phyloP scores from a whole-genome alignment of 2,113 vertebrate genomes.

The Nibea coibor region DNA sequence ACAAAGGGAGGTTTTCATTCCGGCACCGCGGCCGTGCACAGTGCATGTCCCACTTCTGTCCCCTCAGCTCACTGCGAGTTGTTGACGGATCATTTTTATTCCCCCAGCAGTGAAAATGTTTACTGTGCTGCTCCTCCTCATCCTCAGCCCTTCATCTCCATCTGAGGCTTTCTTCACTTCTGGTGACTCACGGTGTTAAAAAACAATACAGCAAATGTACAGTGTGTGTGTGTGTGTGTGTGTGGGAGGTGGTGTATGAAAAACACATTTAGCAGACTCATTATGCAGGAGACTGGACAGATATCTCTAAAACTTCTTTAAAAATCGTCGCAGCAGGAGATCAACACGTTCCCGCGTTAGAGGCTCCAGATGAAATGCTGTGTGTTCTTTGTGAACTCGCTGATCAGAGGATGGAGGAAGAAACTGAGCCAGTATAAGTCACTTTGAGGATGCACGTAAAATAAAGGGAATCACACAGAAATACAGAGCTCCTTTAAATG shows the following conservation, averaged over 20 bases:
- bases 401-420: background rate
- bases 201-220: slow-evolving; percentile 5
- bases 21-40: slow-evolving; percentile 60
- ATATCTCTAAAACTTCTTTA: background rate
- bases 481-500: background rate
- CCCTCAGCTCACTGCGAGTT: slow-evolving; percentile 68
- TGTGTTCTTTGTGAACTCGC: background rate
- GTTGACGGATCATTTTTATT: slow-evolving; percentile 59
- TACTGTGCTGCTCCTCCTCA: slow-evolving; percentile 1
- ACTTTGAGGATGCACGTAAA: too few relatives aligned
- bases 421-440: too few relatives aligned
- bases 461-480: background rate
- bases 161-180: slow-evolving; percentile 24
- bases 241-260: background rate
- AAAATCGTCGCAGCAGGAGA: background rate
- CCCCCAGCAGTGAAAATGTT: slow-evolving; percentile 14
- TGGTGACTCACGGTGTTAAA: slow-evolving; percentile 36
- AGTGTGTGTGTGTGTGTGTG: slow-evolving; percentile 22
- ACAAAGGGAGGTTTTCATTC: slow-evolving; percentile 81
- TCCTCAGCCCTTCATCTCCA: background rate
- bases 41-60: slow-evolving; percentile 80
- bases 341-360: background rate
- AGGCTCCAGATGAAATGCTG: background rate
- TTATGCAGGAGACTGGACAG: background rate
- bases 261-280: slow-evolving; percentile 4